Base-by-base conservation (phyloP, 35 echinoderm and acorn worm species). In the Lytechinus variegatus region DNA sequence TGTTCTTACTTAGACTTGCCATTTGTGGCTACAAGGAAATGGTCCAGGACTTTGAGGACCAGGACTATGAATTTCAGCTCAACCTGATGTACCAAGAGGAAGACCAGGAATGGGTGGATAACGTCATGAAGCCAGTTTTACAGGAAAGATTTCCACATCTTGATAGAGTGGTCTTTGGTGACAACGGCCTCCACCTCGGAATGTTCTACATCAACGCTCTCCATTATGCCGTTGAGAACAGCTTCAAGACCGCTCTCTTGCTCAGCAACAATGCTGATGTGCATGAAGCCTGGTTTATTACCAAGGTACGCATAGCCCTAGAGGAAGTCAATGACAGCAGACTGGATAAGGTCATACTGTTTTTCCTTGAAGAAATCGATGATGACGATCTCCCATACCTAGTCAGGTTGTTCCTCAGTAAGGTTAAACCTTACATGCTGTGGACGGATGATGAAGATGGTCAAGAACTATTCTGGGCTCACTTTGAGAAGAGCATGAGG, bases 391-490 rank as follows among this genome's bases (percentile, higher is more conserved):
- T n/a, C n/a, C n/a, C n/a, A n/a, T n/a, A n/a, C n/a, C n/a, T n/a
- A n/a, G n/a, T n/a, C n/a, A n/a, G n/a, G n/a, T n/a, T n/a, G n/a
- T n/a, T n/a, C n/a, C n/a, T n/a, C n/a, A n/a, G n/a, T n/a, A n/a
- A n/a, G n/a, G n/a, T n/a, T n/a, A n/a, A n/a, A n/a, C n/a, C n/a
- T n/a, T 89, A 89, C 87, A 89, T 89, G 87, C 52, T 89, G 87
- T 89, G 87, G 87, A 89, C 87, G 3, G 87, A 89, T 27, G 87
- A 89, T 89, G 87, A 89, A 89, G 87, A 89, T 89, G 87, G 87
- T 10, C 87, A 89, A 28, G 87, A 89, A 89, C 87, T 89, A 11
- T 89, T 89, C 87, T 89, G 87, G 87, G 27, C 87, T 28, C 28
- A 29, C 8, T 44, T 89, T 51, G 87, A 89, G 24, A 89, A 89